A percentile compares a stretch with the other conserved stretches of the same genome.
Conservation (phyloP, 2,888 invertebrate genomes). For the Euphydryas editha region DNA sequence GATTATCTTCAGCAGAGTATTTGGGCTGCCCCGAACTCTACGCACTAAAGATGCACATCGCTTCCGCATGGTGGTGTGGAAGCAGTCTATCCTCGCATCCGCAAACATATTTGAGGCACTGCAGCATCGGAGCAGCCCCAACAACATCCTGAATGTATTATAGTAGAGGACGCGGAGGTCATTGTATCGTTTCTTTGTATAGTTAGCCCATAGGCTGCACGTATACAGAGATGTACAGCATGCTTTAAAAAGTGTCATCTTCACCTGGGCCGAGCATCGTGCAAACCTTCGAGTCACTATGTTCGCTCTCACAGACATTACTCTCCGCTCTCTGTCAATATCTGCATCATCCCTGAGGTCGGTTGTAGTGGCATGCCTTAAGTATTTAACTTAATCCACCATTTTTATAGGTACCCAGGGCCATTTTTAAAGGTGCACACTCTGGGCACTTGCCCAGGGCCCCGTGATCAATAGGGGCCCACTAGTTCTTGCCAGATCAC, state of each 20-base stretch:
- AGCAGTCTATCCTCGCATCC: neutral
- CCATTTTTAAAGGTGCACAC: too few relatives aligned
- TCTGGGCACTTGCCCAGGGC: too few relatives aligned
- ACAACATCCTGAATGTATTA: slow-evolving; percentile 20
- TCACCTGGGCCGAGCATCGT: slow-evolving; percentile 11
- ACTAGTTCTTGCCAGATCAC: too few relatives aligned
- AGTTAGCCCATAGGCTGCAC: slow-evolving; percentile 20
- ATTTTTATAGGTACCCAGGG: neutral
- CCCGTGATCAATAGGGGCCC: too few relatives aligned
- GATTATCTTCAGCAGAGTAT: too few relatives aligned
- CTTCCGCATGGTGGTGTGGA: neutral
- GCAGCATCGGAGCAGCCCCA: slow-evolving; percentile 6
- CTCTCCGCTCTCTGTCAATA: slow-evolving; percentile 24
- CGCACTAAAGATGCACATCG: too few relatives aligned
- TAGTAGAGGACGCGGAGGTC: slow-evolving; percentile 29
- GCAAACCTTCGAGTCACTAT: slow-evolving; percentile 33
- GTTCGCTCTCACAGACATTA: slow-evolving; percentile 19
- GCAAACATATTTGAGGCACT: neutral
- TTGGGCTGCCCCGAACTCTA: too few relatives aligned
- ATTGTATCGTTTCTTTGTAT: slow-evolving; percentile 15
- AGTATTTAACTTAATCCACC: slow-evolving; percentile 7
- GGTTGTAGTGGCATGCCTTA: neutral
- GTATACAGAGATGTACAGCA: slow-evolving; percentile 24
- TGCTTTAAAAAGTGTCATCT: slow-evolving; percentile 25
- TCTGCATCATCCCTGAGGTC: slow-evolving; percentile 14